Evolutionary conservation across 2,888 invertebrate genomes (phyloP), one percentile per base, ranked within the genome.

Genomic region (Lepetodrilus schrolli): DNA sequence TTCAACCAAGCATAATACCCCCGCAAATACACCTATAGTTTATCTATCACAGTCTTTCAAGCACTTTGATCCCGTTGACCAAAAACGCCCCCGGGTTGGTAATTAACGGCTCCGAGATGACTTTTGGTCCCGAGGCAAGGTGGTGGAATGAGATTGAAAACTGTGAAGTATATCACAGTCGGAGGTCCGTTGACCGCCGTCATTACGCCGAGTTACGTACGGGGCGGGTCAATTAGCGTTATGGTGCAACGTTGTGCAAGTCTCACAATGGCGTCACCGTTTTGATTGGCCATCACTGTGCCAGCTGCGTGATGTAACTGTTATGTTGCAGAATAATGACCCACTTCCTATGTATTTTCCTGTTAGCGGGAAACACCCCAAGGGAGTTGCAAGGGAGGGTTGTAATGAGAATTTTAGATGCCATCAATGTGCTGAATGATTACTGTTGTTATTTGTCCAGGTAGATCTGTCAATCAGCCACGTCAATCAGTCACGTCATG

Each of bases 111-210:
- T 58, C 58, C n/a, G n/a, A 58, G 34, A 17, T 58, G n/a, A 17
- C 58, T 17, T 17, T 58, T 58, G n/a, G 58, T 58, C 58, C 58
- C 17, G 58, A 58, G 58, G 58, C n/a, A 13, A 30, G 43, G 43
- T 43, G 43, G 43, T 17, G n/a, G n/a, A 17, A 1, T 7, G 30
- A 17, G 26, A 58, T n/a, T 58, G 58, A n/a, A n/a, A 58, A n/a
- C 34, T 58, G 58, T 58, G 58, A 58, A 58, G 58, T 58, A 58
- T 30, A 21, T 26, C 58, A 58, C 58, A 34, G 58, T 30, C 21
- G 10, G 48, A 21, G 17, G 48, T 21, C 48, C n/a, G n/a, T 43
- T 43, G 43, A 43, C 43, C 43, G 17, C n/a, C 17, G n/a, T 17
- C 0, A 13, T 43, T 43, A 17, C 43, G n/a, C 17, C 7, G n/a